Evolutionary conservation across 2,888 invertebrate genomes (phyloP).

Genomic region (Platerodrilus igneus): DNA sequence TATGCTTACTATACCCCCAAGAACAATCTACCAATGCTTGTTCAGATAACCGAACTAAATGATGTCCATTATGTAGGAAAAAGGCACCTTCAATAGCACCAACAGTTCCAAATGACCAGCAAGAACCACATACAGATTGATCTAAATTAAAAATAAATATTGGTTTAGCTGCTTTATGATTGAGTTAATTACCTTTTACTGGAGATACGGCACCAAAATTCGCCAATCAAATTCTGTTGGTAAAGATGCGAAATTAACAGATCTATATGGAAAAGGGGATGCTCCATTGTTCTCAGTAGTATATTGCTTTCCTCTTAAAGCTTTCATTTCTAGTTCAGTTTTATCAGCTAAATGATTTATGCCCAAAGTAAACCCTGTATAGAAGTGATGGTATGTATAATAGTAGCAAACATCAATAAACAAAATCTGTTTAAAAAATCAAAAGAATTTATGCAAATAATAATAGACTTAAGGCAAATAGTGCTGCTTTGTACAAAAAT

Average conservation of each 20-base stretch:
- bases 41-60: slow-evolving; percentile 79
- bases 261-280: slow-evolving; percentile 69
- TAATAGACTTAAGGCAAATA: no score
- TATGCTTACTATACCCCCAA: slow-evolving; percentile 69
- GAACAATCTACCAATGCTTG: slow-evolving; percentile 94
- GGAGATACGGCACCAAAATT: slow-evolving; percentile 88
- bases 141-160: slow-evolving; percentile 53
- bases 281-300: slow-evolving; percentile 71
- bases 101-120: slow-evolving; percentile 95
- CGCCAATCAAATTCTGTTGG: slow-evolving; percentile 88
- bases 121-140: slow-evolving; percentile 95
- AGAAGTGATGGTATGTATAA: no score
- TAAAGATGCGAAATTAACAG: slow-evolving; percentile 51
- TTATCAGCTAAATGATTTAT: slow-evolving; percentile 88
- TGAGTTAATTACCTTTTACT: slow-evolving; percentile 69
- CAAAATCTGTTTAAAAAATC: neutral
- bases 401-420: neutral
- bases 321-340: slow-evolving; percentile 69
- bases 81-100: slow-evolving; percentile 90
- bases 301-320: slow-evolving; percentile 64
- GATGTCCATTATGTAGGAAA: slow-evolving; percentile 76
- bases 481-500: no score
- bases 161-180: neutral
- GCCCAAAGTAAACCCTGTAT: slow-evolving; percentile 65
- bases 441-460: no score